Conservation (phyloP, 2,113 vertebrate species). For the Antechinus flavipes region DNA sequence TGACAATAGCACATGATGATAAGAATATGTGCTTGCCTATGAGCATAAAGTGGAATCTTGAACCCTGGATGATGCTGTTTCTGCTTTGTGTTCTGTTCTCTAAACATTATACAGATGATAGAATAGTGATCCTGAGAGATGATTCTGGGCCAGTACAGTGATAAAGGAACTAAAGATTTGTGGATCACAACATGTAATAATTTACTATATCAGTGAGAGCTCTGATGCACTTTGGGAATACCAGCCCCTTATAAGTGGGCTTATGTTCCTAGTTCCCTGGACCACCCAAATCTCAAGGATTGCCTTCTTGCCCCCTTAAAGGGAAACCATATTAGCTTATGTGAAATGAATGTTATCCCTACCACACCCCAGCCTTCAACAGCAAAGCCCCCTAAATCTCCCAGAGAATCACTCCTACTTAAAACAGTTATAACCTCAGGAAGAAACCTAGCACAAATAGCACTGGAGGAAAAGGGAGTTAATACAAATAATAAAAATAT, state of each 20-base stretch:
- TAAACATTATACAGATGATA: neutral
- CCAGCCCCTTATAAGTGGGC: neutral
- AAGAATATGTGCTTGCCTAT: neutral
- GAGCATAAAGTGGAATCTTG: neutral
- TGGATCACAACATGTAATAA: neutral
- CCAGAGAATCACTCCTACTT: neutral
- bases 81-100: neutral
- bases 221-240: neutral
- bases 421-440: neutral
- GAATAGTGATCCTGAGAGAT: neutral
- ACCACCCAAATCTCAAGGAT: neutral
- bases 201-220: neutral
- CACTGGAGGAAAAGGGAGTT: neutral
- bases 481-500: neutral
- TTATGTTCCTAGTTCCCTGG: neutral
- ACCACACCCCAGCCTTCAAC: neutral
- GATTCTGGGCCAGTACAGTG: neutral
- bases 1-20: neutral
- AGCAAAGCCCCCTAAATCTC: neutral
- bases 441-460: neutral
- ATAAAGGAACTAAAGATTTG: neutral
- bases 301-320: neutral
- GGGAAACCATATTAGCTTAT: neutral
- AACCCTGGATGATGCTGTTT: neutral
- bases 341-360: neutral